Base-by-base conservation (phyloP, 1,140 invertebrate species). In the Hypsibius dujardini region DNA sequence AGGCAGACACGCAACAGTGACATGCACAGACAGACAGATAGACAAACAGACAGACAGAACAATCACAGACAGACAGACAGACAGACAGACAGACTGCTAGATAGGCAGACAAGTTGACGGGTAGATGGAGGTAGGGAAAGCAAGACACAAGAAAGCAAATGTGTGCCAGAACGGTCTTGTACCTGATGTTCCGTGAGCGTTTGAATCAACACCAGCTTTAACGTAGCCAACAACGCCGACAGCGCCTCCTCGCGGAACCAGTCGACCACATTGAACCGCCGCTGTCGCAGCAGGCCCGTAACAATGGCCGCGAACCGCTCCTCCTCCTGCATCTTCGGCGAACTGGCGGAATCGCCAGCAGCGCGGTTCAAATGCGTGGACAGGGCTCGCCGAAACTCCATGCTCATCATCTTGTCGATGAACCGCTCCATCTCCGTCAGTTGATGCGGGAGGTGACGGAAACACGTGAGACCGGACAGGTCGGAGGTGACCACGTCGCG, bases 401-500 rank as follows among this genome's bases (percentile, higher is more conserved):
- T 90, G 70, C 87, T 87, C 73, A 98, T 84, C 90, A 98, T 95
- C 81, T 93, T 94, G 76, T 96, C 91, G 75, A 98, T 96, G 2
- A 95, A 82, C 77, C 89, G 88, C 76, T 93, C 88, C 86, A 98
- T 91, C 84, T 98, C 95, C 73, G 87, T 88, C n/a, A 99, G 82
- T 81, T 98, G 93, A 67, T 90, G 91, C 74, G 90, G 88, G 73
- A 98, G 82, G 82, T 98, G 92, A 77, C 94, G 88, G 78, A 97
- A 94, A 79, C 92, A 91, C 76, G 91, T 89, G 67, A 96, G 85
- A 46, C 92, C 92, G 72, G 87, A 86, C 67, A 98, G 81, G 79
- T 95, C 91, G 75, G 89, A 87, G 1, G 85, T 83, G 14, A 98
- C 81, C 72, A 98, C 89, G 81, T 96, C 93, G 82, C 97, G 92